These are phyloP conservation scores for Typhlichthys eigenmanni DNA, from an alignment of 2,797 vertebrate genomes.

Conservation along the genomic window DNA sequence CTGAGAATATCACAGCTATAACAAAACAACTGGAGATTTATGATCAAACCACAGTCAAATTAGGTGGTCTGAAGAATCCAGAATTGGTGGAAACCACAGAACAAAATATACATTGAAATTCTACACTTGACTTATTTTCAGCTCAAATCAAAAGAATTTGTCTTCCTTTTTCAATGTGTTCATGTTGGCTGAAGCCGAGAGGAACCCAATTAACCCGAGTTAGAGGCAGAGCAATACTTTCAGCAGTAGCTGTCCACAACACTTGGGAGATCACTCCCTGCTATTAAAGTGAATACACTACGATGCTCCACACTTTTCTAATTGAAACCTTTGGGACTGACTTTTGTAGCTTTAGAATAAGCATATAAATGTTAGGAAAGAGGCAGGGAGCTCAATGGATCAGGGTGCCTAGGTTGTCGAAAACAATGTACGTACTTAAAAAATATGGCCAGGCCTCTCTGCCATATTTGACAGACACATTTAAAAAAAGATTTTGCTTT, in stretches of 20 bases:
- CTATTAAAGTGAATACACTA: slow-evolving; percentile 76
- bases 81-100: neutral
- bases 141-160: slow-evolving; percentile 52
- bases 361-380: slow-evolving; percentile 64
- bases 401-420: slow-evolving; percentile 44
- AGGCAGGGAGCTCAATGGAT: slow-evolving; percentile 71
- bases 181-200: slow-evolving; percentile 69
- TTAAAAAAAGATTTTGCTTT: slow-evolving; percentile 8
- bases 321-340: slow-evolving; percentile 82
- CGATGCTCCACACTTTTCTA: slow-evolving; percentile 75
- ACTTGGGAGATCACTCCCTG: slow-evolving; percentile 75
- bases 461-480: neutral
- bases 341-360: slow-evolving; percentile 67
- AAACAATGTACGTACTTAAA: slow-evolving; percentile 30
- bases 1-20: too few relatives aligned
- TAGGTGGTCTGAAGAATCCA: neutral
- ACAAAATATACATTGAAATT: slow-evolving; percentile 49
- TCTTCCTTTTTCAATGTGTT: slow-evolving; percentile 42
- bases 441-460: neutral
- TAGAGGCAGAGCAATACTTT: slow-evolving; percentile 70
- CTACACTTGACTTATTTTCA: slow-evolving; percentile 56
- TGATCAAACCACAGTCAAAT: neutral
- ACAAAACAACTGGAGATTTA: too few relatives aligned
- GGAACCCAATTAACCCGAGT: slow-evolving; percentile 80
- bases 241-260: slow-evolving; percentile 60